Conservation (phyloP, 2,888 invertebrate genomes). For the Epinotia nisella region DNA sequence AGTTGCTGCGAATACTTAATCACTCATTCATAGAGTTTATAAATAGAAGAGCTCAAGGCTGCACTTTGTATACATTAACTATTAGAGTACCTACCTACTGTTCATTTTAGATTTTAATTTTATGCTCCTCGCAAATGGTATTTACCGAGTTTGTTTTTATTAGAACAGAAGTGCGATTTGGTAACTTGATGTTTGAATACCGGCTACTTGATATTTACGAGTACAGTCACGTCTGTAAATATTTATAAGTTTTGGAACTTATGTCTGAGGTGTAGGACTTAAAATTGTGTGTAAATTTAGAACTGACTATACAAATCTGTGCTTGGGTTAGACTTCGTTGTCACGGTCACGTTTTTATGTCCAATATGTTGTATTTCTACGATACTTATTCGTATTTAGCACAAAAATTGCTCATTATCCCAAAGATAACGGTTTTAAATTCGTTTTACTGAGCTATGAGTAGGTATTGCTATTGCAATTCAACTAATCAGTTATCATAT, state of each 20-base stretch:
- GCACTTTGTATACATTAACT: constrained; percentile 28
- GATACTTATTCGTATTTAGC: too few species aligned
- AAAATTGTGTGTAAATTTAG: neutral
- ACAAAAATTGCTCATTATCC: too few species aligned
- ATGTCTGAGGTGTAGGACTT: neutral
- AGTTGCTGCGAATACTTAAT: constrained; percentile 38
- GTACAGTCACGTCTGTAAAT: neutral
- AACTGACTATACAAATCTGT: neutral
- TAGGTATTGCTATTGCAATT: too few species aligned
- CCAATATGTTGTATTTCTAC: too few species aligned
- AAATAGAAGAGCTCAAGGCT: constrained; percentile 40
- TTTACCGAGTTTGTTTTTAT: constrained; percentile 15
- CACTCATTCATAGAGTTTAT: constrained; percentile 34
- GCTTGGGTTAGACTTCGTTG: too few species aligned
- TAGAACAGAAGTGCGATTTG: constrained; percentile 15
- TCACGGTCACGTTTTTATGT: too few species aligned
- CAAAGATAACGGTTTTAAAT: too few species aligned
- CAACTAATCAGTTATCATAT: too few species aligned
- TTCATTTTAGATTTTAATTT: constrained; percentile 26
- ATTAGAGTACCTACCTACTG: constrained; percentile 4
- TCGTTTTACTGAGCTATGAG: too few species aligned
- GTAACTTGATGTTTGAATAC: constrained; percentile 11
- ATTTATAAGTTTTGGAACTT: neutral
- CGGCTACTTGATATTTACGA: constrained; percentile 21
- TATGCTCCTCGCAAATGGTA: constrained; percentile 16